Percentiles rank a stretch among this genome's conserved stretches.
phyloP scores from a whole-genome alignment of 2,888 invertebrate species.

The Ormyrus rosae region DNA sequence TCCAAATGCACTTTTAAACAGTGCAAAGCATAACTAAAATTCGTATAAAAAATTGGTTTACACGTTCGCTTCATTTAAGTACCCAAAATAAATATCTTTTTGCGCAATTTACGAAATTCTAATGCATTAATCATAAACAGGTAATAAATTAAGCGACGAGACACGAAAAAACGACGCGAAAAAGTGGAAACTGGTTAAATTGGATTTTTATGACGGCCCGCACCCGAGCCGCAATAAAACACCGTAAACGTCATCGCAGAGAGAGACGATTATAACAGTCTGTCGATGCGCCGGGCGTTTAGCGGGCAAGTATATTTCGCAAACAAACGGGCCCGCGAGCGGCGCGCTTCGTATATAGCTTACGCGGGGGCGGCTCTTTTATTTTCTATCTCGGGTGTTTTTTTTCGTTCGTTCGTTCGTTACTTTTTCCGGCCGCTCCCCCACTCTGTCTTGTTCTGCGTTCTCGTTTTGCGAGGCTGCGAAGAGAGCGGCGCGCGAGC shows the following conservation, averaged over 20 bases:
- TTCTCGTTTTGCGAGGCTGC: neutral
- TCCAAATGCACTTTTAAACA: no score
- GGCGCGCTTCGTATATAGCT: neutral
- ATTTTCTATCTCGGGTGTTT: constrained; percentile 18
- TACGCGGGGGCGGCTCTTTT: neutral
- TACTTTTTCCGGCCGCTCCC: no score
- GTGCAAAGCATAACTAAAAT: no score
- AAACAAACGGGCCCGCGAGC: neutral
- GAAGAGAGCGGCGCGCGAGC: constrained; percentile 13
- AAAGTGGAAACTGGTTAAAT: neutral
- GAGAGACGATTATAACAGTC: constrained; percentile 5
- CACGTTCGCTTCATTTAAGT: no score
- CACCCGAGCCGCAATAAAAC: neutral
- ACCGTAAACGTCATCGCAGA: neutral
- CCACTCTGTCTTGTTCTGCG: neutral
- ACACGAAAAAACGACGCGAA: no score
- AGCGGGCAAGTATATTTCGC: neutral
- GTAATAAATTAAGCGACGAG: no score
- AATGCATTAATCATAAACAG: no score
- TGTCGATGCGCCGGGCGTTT: constrained; percentile 20
- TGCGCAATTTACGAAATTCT: no score
- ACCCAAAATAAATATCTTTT: no score
- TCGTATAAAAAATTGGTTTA: neutral
- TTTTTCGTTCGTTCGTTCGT: neutral
- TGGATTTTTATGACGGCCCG: neutral